A percentile compares a stretch with the other conserved stretches of the same genome.
phyloP scores from a whole-genome alignment of 2,113 vertebrate genomes.

The Lycaon pictus region DNA sequence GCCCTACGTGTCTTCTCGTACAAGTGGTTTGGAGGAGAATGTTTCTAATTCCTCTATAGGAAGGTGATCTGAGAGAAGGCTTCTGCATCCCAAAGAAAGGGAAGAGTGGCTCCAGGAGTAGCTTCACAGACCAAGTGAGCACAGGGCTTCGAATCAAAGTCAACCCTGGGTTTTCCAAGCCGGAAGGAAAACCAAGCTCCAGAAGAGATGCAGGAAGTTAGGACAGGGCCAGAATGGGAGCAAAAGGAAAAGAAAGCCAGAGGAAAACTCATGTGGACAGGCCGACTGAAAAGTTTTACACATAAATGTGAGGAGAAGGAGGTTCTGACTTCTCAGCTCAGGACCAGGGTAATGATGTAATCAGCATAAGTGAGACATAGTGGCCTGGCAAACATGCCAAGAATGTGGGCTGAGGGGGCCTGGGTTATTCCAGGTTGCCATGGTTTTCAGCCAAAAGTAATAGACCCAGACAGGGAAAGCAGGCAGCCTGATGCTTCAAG shows the following conservation, averaged over 20 bases:
- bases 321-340: slow-evolving; percentile 60
- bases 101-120: background rate
- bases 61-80: background rate
- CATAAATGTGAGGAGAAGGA: slow-evolving; percentile 61
- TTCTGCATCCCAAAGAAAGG: background rate
- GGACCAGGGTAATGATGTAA: slow-evolving; percentile 72
- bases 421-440: slow-evolving; percentile 79
- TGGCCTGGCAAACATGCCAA: slow-evolving; percentile 64
- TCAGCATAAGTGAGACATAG: slow-evolving; percentile 74
- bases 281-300: slow-evolving; percentile 59
- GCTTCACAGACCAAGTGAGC: background rate
- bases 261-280: slow-evolving; percentile 70
- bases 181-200: background rate
- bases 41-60: background rate
- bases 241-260: slow-evolving; percentile 8
- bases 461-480: slow-evolving; percentile 58
- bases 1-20: background rate
- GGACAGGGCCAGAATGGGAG: slow-evolving; percentile 9
- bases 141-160: background rate
- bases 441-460: slow-evolving; percentile 77
- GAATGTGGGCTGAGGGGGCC: slow-evolving; percentile 58
- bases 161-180: background rate
- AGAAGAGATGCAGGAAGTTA: slow-evolving; percentile 58
- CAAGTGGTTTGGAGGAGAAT: background rate
- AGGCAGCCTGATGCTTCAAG: slow-evolving; percentile 44